Conservation (phyloP, 1,140 invertebrate genomes). For the Drosophila teissieri region DNA sequence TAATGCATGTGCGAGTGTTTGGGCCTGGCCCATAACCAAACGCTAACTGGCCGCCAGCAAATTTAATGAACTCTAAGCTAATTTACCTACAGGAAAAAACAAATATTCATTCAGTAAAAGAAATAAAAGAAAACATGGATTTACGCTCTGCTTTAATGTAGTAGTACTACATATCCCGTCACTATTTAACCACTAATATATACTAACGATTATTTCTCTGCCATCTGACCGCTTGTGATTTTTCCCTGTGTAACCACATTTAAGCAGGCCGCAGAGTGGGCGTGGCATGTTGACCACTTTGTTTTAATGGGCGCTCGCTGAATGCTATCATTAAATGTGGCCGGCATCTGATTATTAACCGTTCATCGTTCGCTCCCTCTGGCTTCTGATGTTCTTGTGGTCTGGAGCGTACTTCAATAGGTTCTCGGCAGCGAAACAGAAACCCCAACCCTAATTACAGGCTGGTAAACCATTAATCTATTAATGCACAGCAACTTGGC, state of each 20-base stretch:
- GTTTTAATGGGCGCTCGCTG: constrained; percentile 68
- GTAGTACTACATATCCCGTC: background rate
- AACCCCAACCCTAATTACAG: constrained; percentile 47
- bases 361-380: constrained; percentile 13
- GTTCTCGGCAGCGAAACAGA: background rate
- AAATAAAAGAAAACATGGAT: too few species aligned
- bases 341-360: constrained; percentile 75
- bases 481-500: constrained; percentile 65
- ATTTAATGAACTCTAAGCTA: constrained; percentile 69
- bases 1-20: constrained; percentile 12
- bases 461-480: constrained; percentile 67
- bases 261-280: constrained; percentile 13
- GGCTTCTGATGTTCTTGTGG: constrained; percentile 22
- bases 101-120: background rate
- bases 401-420: constrained; percentile 18
- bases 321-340: constrained; percentile 74
- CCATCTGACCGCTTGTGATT: background rate
- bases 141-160: background rate
- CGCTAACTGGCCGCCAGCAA: constrained; percentile 31
- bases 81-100: constrained; percentile 1
- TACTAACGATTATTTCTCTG: background rate
- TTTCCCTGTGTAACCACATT: background rate
- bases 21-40: constrained; percentile 22
- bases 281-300: constrained; percentile 74
- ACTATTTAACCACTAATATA: background rate